These are phyloP conservation scores for Sciaenops ocellatus DNA, from an alignment of 2,797 vertebrate species.

Conservation along the genomic window DNA sequence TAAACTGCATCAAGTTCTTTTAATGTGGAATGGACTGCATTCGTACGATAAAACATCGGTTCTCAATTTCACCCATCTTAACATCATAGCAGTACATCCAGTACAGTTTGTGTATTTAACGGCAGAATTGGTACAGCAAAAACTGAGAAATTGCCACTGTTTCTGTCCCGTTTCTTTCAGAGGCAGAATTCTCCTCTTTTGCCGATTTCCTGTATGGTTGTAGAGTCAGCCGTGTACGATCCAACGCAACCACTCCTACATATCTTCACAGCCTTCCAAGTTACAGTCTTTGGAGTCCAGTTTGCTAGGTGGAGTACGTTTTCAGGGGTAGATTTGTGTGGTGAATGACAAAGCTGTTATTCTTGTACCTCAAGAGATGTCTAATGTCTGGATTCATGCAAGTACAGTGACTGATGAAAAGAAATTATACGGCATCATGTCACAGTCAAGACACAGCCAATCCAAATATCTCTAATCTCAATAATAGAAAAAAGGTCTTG, in stretches of 20 bases:
- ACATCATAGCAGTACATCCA: not conserved
- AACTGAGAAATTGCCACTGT: not conserved
- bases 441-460: not conserved
- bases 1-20: not conserved
- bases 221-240: slow-evolving; percentile 8
- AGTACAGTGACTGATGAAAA: not conserved
- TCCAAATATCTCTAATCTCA: slow-evolving; percentile 9
- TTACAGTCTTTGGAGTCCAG: not conserved
- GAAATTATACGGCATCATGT: not conserved
- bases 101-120: not conserved
- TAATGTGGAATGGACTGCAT: not conserved
- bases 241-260: slow-evolving; percentile 6
- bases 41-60: not conserved
- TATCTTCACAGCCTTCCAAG: slow-evolving; percentile 13
- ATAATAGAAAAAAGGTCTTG: not conserved
- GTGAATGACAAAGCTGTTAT: slow-evolving; percentile 6
- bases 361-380: not conserved
- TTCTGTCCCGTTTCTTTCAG: not conserved
- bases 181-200: not conserved
- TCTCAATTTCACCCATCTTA: not conserved
- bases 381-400: not conserved
- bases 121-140: not conserved
- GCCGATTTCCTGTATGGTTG: slow-evolving; percentile 18
- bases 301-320: slow-evolving; percentile 3
- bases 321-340: not conserved